These are phyloP conservation scores for Apocheima hispidaria DNA, from an alignment of 2,888 invertebrate genomes.

Conservation along the genomic window DNA sequence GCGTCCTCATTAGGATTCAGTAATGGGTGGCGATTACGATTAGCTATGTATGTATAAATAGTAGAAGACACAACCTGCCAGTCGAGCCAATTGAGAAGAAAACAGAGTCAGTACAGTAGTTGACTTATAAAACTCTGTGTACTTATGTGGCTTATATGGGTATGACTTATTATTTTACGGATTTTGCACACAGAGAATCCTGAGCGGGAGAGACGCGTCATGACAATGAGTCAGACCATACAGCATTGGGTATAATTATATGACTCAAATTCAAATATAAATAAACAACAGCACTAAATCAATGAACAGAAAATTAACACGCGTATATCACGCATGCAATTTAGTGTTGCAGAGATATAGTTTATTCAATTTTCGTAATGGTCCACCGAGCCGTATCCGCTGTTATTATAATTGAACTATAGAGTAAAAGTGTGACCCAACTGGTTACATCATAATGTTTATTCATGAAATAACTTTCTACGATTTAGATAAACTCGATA, in stretches of 20 bases:
- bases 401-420: conserved; percentile 63
- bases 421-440: conserved; percentile 63
- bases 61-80: conserved; percentile 54
- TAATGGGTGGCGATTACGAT: conserved; percentile 64
- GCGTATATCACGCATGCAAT: conserved; percentile 33
- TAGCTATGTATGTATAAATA: conserved; percentile 62
- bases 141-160: conserved; percentile 21
- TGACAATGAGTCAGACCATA: conserved; percentile 40
- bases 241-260: conserved; percentile 10
- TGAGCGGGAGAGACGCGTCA: conserved; percentile 26
- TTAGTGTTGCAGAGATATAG: conserved; percentile 36
- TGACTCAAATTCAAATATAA: conserved; percentile 30
- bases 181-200: conserved; percentile 29
- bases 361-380: conserved; percentile 53
- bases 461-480: conserved; percentile 63
- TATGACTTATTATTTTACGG: conserved; percentile 20
- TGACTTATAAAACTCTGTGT: conserved; percentile 23
- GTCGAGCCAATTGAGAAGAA: conserved; percentile 57
- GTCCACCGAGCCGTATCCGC: conserved; percentile 53
- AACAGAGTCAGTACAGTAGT: conserved; percentile 58
- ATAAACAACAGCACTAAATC: conserved; percentile 27
- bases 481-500: conserved; percentile 41
- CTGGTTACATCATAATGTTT: conserved; percentile 60
- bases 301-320: conserved; percentile 15
- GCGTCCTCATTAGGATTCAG: conserved; percentile 57